A percentile compares a stretch with the other conserved stretches of the same genome.
Evolutionary conservation across 2,888 invertebrate genomes (phyloP).

Genomic region (Sialis lutaria): DNA sequence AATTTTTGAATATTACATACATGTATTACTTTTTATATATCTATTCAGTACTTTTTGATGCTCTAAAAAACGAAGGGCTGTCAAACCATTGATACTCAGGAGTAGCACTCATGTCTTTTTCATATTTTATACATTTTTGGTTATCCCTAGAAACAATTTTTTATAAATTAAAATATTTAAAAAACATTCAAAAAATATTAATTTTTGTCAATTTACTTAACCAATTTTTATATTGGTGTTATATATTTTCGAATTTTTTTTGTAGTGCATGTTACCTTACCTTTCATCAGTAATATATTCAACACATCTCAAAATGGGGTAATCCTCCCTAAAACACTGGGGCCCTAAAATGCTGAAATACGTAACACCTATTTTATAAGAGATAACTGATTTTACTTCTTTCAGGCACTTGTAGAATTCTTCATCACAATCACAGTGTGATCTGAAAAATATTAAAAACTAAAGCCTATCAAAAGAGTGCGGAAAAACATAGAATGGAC

Average conservation of each 20-base stretch:
- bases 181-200: neutral
- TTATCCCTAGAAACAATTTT: constrained; percentile 10
- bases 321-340: constrained; percentile 48
- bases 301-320: constrained; percentile 31
- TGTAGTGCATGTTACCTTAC: constrained; percentile 8
- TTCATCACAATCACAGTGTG: constrained; percentile 51
- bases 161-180: neutral
- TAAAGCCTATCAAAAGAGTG: too few species aligned
- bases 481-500: too few species aligned
- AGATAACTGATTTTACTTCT: constrained; percentile 31
- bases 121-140: constrained; percentile 34
- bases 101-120: constrained; percentile 28
- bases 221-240: too few species aligned
- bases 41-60: neutral
- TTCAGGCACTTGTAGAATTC: constrained; percentile 49
- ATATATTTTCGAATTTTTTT: too few species aligned
- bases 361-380: constrained; percentile 42
- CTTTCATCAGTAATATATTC: constrained; percentile 12
- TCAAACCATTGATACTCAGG: constrained; percentile 45
- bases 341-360: constrained; percentile 59
- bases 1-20: too few species aligned
- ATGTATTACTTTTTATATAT: too few species aligned
- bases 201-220: too few species aligned
- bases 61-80: constrained; percentile 29
- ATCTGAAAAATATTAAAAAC: constrained; percentile 29